Conservation (phyloP, 2,113 vertebrate genomes). For the Proteles cristata region DNA sequence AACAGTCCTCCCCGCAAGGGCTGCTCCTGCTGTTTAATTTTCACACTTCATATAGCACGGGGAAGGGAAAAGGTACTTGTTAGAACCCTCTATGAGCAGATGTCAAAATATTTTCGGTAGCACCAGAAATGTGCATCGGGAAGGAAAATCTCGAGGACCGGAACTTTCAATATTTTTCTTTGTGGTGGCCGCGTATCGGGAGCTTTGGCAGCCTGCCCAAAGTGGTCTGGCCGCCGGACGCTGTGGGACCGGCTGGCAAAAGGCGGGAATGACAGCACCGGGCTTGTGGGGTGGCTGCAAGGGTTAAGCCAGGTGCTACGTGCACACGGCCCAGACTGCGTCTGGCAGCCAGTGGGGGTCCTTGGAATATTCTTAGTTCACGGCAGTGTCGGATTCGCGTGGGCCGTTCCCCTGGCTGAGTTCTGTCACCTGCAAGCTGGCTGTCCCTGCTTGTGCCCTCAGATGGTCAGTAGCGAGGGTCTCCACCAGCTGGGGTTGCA, state of each 20-base stretch:
- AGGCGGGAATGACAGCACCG: fast-evolving
- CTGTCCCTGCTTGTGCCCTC: background rate
- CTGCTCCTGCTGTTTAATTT: background rate
- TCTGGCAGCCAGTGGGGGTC: background rate
- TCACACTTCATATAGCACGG: fast-evolving
- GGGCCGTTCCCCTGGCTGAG: background rate
- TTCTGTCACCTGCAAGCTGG: background rate
- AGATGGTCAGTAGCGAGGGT: background rate
- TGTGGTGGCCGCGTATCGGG: background rate
- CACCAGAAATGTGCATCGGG: background rate
- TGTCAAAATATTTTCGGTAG: constrained; percentile 66
- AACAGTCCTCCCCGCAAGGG: background rate
- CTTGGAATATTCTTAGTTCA: background rate
- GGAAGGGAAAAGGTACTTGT: background rate
- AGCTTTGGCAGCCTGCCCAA: background rate
- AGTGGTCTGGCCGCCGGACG: fast-evolving
- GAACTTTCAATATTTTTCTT: constrained; percentile 51
- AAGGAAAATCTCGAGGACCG: background rate
- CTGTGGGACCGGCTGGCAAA: background rate
- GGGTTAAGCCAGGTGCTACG: fast-evolving
- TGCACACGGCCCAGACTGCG: background rate
- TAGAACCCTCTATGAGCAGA: background rate
- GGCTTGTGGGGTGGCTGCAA: background rate
- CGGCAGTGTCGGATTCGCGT: background rate
- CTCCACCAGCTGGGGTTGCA: no score